A percentile compares a stretch with the other conserved stretches of the same genome.
Conservation (phyloP, 2,888 invertebrate species). For the Nycteola revayana region DNA sequence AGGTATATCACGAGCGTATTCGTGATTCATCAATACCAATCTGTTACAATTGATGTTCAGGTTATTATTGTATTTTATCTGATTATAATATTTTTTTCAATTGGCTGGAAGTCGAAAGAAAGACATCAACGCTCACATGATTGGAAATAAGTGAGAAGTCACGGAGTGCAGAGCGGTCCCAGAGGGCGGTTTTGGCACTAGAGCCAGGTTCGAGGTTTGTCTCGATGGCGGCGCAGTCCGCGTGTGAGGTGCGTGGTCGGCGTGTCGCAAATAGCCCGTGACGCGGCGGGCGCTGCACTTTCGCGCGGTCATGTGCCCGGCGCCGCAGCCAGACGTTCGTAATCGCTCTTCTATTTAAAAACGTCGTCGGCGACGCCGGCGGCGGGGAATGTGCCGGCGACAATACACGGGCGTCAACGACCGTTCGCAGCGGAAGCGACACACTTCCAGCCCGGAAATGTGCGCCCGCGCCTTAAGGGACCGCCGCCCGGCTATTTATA, state of each 20-base stretch:
- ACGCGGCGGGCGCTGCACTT: conserved; percentile 79
- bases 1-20: conserved; percentile 13
- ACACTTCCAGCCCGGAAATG: conserved; percentile 81
- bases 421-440: conserved; percentile 78
- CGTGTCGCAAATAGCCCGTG: conserved; percentile 76
- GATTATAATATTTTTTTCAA: conserved; percentile 23
- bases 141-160: conserved; percentile 5
- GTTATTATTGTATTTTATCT: conserved; percentile 27
- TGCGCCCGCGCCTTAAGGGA: conserved; percentile 78
- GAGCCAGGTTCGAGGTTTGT: neutral
- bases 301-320: conserved; percentile 77
- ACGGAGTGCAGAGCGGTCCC: neutral
- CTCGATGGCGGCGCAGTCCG: neutral
- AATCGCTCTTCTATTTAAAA: conserved; percentile 79
- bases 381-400: conserved; percentile 75
- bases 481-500: conserved; percentile 69
- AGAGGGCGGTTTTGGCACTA: too few relatives aligned
- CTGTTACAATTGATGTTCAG: conserved; percentile 18
- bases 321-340: conserved; percentile 74
- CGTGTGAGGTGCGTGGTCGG: conserved; percentile 28
- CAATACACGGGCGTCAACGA: conserved; percentile 76
- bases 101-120: conserved; percentile 32
- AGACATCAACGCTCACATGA: conserved; percentile 47
- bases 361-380: conserved; percentile 67
- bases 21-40: conserved; percentile 33